phyloP scores from a whole-genome alignment of 2,113 vertebrate genomes.

The Pelmatolapia mariae region DNA sequence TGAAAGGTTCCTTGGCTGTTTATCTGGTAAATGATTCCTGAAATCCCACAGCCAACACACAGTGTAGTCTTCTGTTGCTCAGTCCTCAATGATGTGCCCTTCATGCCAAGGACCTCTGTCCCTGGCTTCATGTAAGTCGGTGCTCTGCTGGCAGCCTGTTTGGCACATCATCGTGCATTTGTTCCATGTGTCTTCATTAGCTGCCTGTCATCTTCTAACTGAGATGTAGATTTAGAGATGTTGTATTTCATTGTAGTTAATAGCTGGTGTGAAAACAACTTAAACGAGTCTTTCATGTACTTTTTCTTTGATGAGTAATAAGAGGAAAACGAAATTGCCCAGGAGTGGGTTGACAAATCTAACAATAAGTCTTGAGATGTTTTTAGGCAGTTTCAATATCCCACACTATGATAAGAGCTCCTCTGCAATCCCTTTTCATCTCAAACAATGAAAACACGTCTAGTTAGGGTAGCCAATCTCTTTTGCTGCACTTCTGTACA shows the following conservation, averaged over 20 bases:
- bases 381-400: background rate
- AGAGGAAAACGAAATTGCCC: background rate
- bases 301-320: background rate
- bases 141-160: conserved; percentile 14
- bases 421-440: background rate
- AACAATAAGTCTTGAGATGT: background rate
- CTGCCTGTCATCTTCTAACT: background rate
- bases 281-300: background rate
- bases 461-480: background rate
- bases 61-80: background rate
- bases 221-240: background rate
- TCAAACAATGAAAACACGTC: background rate
- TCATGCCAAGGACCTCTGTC: conserved; percentile 23
- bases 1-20: conserved; percentile 41
- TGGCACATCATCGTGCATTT: conserved; percentile 8
- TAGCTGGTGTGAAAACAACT: background rate
- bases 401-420: background rate
- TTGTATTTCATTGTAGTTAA: background rate
- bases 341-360: background rate
- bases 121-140: background rate
- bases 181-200: conserved; percentile 42
- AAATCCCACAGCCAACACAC: conserved; percentile 38
- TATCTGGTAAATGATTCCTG: conserved; percentile 48
- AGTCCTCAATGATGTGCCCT: background rate
- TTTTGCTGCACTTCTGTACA: background rate